phyloP scores from a whole-genome alignment of 2,888 invertebrate genomes.

The Nymphalis polychloros region DNA sequence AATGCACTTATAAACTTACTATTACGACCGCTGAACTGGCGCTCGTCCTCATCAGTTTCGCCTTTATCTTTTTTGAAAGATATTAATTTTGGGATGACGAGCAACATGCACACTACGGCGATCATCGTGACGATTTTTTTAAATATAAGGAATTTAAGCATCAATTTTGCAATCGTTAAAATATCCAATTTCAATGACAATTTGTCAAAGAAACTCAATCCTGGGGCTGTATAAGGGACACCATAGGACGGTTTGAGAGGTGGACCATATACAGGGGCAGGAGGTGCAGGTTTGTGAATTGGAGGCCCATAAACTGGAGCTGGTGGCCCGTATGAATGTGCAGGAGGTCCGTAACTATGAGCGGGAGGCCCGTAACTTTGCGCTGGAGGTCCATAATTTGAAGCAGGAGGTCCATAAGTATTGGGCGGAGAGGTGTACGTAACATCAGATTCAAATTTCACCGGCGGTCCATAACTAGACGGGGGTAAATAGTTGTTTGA shows the following conservation, averaged over 20 bases:
- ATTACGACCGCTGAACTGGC: slow-evolving; percentile 54
- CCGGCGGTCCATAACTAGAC: slow-evolving; percentile 57
- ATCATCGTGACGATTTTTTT: slow-evolving; percentile 91
- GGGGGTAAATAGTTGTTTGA: slow-evolving; percentile 56
- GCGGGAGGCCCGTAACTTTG: slow-evolving; percentile 65
- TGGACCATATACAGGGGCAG: slow-evolving; percentile 69
- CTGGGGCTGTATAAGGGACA: slow-evolving; percentile 80
- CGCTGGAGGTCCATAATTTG: slow-evolving; percentile 72
- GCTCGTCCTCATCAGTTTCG: slow-evolving; percentile 61
- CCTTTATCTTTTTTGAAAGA: slow-evolving; percentile 69
- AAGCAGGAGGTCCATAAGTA: slow-evolving; percentile 61
- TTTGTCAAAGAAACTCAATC: slow-evolving; percentile 83
- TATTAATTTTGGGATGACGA: slow-evolving; percentile 88
- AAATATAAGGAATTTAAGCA: slow-evolving; percentile 89
- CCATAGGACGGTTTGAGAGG: slow-evolving; percentile 75
- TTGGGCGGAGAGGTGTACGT: slow-evolving; percentile 63
- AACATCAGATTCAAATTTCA: slow-evolving; percentile 62
- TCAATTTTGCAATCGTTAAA: slow-evolving; percentile 87
- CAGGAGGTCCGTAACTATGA: slow-evolving; percentile 64
- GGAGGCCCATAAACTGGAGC: slow-evolving; percentile 65
- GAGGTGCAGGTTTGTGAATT: slow-evolving; percentile 56
- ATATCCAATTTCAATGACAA: slow-evolving; percentile 86
- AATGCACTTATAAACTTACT: slow-evolving; percentile 50
- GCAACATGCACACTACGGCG: slow-evolving; percentile 86
- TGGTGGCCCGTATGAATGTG: slow-evolving; percentile 72